Percentiles rank a stretch among this genome's conserved stretches.
phyloP scores from a whole-genome alignment of 2,113 vertebrate species.

The Amphiprion percula region DNA sequence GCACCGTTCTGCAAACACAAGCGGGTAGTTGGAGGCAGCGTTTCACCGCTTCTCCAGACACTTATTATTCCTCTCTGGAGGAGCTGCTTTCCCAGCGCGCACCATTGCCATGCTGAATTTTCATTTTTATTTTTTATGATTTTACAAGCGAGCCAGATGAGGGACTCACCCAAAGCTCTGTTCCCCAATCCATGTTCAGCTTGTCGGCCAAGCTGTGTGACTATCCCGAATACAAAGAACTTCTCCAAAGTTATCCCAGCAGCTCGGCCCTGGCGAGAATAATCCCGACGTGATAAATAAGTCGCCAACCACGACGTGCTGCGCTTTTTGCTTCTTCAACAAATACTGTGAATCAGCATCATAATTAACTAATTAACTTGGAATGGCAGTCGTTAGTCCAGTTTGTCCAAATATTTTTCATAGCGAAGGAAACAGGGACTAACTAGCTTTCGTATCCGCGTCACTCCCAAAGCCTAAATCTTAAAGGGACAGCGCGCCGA shows the following conservation, averaged over 20 bases:
- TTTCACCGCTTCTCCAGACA: neutral
- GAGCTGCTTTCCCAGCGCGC: neutral
- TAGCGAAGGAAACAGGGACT: conserved; percentile 80
- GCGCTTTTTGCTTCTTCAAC: conserved; percentile 13
- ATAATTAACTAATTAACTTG: conserved; percentile 29
- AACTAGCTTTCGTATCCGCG: conserved; percentile 83
- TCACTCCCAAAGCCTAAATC: conserved; percentile 88
- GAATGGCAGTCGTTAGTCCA: conserved; percentile 31
- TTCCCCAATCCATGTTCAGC: conserved; percentile 87
- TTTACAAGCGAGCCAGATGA: neutral
- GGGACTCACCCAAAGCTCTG: conserved; percentile 87
- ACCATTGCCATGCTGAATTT: neutral
- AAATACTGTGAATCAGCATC: conserved; percentile 6
- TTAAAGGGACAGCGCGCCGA: conserved; percentile 83
- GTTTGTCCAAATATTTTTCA: conserved; percentile 75
- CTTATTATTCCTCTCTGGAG: neutral
- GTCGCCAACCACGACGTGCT: conserved; percentile 10
- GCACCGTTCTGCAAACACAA: conserved; percentile 28
- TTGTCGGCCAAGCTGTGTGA: conserved; percentile 57
- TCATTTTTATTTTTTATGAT: too few species aligned
- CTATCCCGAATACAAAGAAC: conserved; percentile 81
- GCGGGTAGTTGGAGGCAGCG: neutral
- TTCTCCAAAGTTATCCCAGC: conserved; percentile 82
- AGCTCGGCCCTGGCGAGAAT: conserved; percentile 53
- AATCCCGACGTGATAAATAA: conserved; percentile 57